These are phyloP conservation scores for Eulemur mongoz DNA, from an alignment of 2,797 vertebrate genomes.

Conservation along the genomic window DNA sequence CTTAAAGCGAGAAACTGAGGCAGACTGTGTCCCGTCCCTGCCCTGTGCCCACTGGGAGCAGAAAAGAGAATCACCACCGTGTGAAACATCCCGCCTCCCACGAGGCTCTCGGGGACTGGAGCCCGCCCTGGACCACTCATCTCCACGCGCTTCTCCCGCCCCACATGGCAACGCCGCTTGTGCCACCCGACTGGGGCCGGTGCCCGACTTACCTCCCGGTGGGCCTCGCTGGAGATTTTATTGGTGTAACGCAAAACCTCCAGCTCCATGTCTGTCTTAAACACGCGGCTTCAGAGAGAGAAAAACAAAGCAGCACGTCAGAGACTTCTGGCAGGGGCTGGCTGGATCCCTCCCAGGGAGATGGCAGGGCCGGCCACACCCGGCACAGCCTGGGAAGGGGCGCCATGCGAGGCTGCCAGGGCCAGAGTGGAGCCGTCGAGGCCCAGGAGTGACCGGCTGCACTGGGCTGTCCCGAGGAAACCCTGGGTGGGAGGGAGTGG, in stretches of 20 bases:
- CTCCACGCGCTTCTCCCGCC: fast-evolving
- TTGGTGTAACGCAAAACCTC: constrained; percentile 98
- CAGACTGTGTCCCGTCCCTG: not conserved
- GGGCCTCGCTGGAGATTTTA: constrained; percentile 96
- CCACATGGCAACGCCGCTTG: not conserved
- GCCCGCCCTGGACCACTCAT: fast-evolving
- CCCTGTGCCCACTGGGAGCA: not conserved
- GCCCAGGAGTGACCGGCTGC: not conserved
- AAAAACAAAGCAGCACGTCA: constrained; percentile 24
- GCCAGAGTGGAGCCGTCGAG: not conserved
- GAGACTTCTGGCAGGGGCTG: not conserved
- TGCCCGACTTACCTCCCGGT: constrained; percentile 91
- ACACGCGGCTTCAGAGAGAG: constrained; percentile 89
- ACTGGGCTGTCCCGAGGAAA: not conserved
- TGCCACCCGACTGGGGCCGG: not conserved
- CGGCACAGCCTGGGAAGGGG: not conserved
- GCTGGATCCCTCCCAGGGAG: not conserved
- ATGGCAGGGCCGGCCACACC: not conserved
- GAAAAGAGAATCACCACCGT: not conserved
- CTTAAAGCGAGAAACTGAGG: not conserved
- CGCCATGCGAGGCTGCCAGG: not conserved
- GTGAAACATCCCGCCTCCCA: not conserved
- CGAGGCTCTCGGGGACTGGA: not conserved
- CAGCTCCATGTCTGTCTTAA: constrained; percentile 98
- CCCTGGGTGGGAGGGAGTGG: too few species aligned